Base-by-base conservation (phyloP, 2,888 invertebrate species). In the Limulus polyphemus region DNA sequence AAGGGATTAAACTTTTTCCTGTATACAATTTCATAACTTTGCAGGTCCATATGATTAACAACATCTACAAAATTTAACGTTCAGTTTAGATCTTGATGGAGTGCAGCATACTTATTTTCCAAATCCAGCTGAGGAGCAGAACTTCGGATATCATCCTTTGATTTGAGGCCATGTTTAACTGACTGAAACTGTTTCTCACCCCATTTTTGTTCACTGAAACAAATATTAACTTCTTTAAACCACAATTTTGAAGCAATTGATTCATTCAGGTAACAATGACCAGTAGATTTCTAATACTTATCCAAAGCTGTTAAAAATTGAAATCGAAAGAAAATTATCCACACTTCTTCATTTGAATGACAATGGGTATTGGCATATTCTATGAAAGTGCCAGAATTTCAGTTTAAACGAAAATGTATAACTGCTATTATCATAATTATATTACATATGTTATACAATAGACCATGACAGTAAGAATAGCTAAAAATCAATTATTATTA, bases 31-130 rank as follows among this genome's bases (percentile, higher is more conserved):
- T 32, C 7, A 32, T 32, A 32, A 2, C 0, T 32, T 32, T 32
- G 32, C 32, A 32, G 32, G 32, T 32, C 32, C 32, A 32, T 32
- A 32, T 32, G 32, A 32, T 32, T 3, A 32, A 32, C 32, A 32
- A 32, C 32, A 32, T 7, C 32, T 32, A 32, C 32, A 32, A 5
- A 32, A 7, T 3, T 32, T 32, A 3, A 3, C 7, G 7, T 32
- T 32, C 32, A 32, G 7, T 32, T 32, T 32, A 32, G 32, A 32
- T 32, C 61, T 55, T 62, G 62, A 51, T 59, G 64, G 11, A 64
- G 58, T 49, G 66, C 63, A 50, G 65, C 63, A 49, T 64, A 66
- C 62, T 66, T 66, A 48, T 66, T 66, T 64, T 66, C 66, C 62
- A 66, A 55, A 55, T 66, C 66, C 50, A 66, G 49, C 16, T 60